Base-by-base conservation (phyloP, 2,113 vertebrate genomes). In the Rhadina sibilatrix region DNA sequence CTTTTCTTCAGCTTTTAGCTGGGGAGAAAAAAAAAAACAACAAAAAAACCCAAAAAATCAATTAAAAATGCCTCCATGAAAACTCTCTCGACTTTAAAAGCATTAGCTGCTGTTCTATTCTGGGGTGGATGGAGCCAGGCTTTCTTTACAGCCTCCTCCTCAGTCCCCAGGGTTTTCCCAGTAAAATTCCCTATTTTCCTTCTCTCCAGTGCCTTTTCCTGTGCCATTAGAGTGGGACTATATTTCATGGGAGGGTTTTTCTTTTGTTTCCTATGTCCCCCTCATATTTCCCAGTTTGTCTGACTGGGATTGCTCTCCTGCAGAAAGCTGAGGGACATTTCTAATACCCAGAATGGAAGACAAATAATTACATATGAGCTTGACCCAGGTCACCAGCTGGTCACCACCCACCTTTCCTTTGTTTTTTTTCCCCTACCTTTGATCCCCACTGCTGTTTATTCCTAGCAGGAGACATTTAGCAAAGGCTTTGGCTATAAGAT, bases 401-500 rank as follows among this genome's bases (percentile, higher is more conserved):
- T 50, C 66, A 79, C 31, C 47, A n/a, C 30, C 38, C 46, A 64
- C 40, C 44, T 83, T 60, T 37, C 31, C 25, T 59, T 78, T 5
- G 2, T 31, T 60, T 86, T 50, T 85, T 83, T 49, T 25, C 37
- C 52, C 76, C 28, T 49, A 2, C 24, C n/a, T 81, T 78, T 86
- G 74, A 77, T 88, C 80, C 60, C 23, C 31, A 18, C 21, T 64
- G 40, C 24, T 96, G 60, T 95, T 96, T 93, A 46, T 74, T 93
- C 70, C 52, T 90, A 78, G 57, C 70, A 82, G 49, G 50, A 96
- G 88, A 93, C 83, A 84, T 95, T 96, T 90, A 96, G 80, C 90
- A 74, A 90, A 69, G 88, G 83, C 90, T 97, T 97, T 95, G 80
- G 54, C 30, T 87, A 11, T 8, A 40, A 82, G 83, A 57, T 83